These are phyloP conservation scores for Lacerta agilis DNA, from an alignment of 2,797 vertebrate genomes.

Conservation along the genomic window DNA sequence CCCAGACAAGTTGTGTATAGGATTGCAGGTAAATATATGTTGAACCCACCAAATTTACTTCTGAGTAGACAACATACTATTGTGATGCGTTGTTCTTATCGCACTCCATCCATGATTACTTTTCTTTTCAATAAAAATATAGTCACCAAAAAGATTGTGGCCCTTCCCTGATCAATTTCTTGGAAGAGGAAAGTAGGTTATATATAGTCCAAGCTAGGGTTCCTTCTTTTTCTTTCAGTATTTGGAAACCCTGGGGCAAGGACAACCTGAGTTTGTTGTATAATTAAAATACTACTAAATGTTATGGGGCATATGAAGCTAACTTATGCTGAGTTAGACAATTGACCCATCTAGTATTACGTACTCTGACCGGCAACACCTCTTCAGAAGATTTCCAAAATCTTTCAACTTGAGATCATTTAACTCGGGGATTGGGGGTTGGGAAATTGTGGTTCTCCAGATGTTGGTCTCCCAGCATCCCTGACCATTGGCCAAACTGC, in stretches of 20 bases:
- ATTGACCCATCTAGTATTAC: not conserved
- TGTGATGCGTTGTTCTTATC: no score
- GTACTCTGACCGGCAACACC: not conserved
- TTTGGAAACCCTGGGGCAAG: not conserved
- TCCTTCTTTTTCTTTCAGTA: not conserved
- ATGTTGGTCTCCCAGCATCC: not conserved
- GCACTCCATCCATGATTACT: no score
- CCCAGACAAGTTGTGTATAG: no score
- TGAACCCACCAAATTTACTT: no score
- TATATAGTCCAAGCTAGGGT: not conserved
- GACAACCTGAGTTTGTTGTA: no score
- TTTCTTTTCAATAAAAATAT: no score
- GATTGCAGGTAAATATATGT: no score
- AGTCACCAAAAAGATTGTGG: no score
- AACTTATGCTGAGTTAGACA: no score
- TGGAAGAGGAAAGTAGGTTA: not conserved
- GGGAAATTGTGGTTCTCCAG: not conserved
- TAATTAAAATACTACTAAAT: not conserved
- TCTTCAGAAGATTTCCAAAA: not conserved
- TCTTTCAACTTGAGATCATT: not conserved
- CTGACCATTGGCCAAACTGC: not conserved
- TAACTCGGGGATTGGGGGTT: not conserved
- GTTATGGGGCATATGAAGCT: not conserved
- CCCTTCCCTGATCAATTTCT: not conserved
- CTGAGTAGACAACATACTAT: no score